Evolutionary conservation across 2,113 vertebrate genomes (phyloP), one percentile per base, ranked within the genome.

Genomic region (Erythrocercus mccallii): DNA sequence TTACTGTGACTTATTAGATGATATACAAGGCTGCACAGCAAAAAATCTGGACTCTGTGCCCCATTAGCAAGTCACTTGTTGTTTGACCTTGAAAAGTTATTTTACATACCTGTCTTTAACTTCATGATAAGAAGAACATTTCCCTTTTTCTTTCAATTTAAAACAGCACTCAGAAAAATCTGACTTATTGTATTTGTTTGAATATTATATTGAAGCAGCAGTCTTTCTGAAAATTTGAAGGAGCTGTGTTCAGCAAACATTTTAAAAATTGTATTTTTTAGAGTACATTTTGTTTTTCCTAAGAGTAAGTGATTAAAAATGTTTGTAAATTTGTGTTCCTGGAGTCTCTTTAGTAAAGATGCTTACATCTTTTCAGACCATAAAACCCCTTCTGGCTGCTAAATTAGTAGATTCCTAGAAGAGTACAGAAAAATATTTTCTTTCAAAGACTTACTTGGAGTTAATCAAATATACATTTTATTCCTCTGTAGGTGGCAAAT

Each of bases 241-340:
- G 33, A 96, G 51, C 51, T 38, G 25, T 80, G 33, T 68, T 57
- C 79, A 81, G 87, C 42, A 50, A 96, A 94, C 16, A 88, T 76
- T 92, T 93, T 89, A 94, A 95, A 95, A 86, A 86, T 90, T 95
- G 79, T 81, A 91, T 70, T 92, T 92, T 48, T 83, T 69, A 53
- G 58, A 86, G 73, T 28, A 78, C 35, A 77, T 94, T 97, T 93
- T 95, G 40, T 69, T 87, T 86, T 88, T 78, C 81, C 58, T 79
- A 95, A 93, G 60, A 64, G 86, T 94, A 96, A 91, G 33, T 80
- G 79, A 95, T 66, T 94, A 95, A 58, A 95, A 97, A 92, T 84
- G 45, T 72, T 94, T 77, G 85, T 81, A 97, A 94, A 96, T 95
- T 84, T 81, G 72, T 82, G 51, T 85, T 97, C 54, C 58, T 94